Base-by-base conservation (phyloP, 2,797 vertebrate genomes). In the Acrossocheilus fasciatus region DNA sequence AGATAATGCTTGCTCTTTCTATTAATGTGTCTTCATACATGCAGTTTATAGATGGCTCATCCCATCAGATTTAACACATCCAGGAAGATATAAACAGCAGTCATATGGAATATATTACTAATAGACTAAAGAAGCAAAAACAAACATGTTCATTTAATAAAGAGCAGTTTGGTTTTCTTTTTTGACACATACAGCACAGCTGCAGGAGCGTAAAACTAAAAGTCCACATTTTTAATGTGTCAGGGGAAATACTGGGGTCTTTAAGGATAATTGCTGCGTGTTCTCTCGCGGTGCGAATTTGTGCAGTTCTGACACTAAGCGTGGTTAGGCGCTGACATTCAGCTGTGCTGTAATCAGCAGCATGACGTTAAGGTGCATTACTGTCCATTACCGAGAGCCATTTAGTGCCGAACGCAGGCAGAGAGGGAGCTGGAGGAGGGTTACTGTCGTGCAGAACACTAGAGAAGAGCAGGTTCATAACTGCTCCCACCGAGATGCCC, bases 351-450 rank as follows among this genome's bases (percentile, higher is more conserved):
- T 87, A 90, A 90, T 90, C 87, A 91, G 75, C 83, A 86, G 85
- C 75, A 72, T 87, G 84, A 87, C 84, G 84, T 88, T 90, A 85
- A 91, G 86, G 85, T 90, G 91, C 83, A 90, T 90, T 89, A 88
- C 90, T 89, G 90, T 87, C 88, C 90, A 91, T 88, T 89, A 91
- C 76, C 39, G 68, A 82, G 69, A 85, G 72, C 82, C 87, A 87
- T 91, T 90, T 85, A 84, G 74, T 82, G 69, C 74, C 26, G 86
- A 83, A 87, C 23, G 69, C 72, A 76, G 72, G 74, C 80, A 66
- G 88, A 91, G 89, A 87, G 47, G 47, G 77, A 72, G 75, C 17
- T 50, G 66, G 45, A 43, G 54, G 84, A 87, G 70, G 75, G 78
- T 72, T 81, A 79, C 23, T 75, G 74, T 47, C 75, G 72, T 36